These are phyloP conservation scores for Pygoscelis antarcticus DNA, from an alignment of 2,113 vertebrate species.

Conservation along the genomic window DNA sequence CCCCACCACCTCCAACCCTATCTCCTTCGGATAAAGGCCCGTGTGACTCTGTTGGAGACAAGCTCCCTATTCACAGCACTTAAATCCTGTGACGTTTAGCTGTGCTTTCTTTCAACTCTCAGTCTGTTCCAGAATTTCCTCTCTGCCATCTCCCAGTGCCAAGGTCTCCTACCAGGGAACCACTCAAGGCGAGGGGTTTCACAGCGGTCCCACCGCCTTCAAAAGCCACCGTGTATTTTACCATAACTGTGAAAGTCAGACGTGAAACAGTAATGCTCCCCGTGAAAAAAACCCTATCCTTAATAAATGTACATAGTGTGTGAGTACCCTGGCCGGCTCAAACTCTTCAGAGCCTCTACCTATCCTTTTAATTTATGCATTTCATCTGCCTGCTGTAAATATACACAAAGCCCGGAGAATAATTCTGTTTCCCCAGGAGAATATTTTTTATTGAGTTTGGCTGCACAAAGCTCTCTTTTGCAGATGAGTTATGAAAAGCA, in stretches of 20 bases:
- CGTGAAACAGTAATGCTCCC: not conserved
- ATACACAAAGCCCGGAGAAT: not conserved
- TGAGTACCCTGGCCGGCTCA: not conserved
- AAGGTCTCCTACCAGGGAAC: constrained; percentile 2
- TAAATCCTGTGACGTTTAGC: not conserved
- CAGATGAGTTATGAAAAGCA: constrained; percentile 36
- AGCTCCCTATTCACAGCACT: not conserved
- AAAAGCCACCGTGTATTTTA: not conserved
- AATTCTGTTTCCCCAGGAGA: not conserved
- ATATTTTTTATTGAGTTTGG: not conserved
- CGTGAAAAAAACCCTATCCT: not conserved
- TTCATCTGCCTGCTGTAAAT: constrained; percentile 27
- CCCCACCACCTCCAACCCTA: not conserved
- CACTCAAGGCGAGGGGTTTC: not conserved
- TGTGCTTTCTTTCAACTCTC: not conserved
- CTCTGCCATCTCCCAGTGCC: not conserved
- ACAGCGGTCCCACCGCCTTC: not conserved
- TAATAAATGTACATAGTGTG: not conserved
- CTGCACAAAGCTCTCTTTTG: not conserved
- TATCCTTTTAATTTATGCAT: constrained; percentile 5
- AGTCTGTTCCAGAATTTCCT: not conserved
- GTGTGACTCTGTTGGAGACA: not conserved
- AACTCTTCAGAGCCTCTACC: not conserved
- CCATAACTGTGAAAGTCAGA: not conserved
- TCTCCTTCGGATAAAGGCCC: not conserved